Evolutionary conservation across 2,888 invertebrate species (phyloP), one percentile per base, ranked within the genome.

Genomic region (Drosophila meridiana): DNA sequence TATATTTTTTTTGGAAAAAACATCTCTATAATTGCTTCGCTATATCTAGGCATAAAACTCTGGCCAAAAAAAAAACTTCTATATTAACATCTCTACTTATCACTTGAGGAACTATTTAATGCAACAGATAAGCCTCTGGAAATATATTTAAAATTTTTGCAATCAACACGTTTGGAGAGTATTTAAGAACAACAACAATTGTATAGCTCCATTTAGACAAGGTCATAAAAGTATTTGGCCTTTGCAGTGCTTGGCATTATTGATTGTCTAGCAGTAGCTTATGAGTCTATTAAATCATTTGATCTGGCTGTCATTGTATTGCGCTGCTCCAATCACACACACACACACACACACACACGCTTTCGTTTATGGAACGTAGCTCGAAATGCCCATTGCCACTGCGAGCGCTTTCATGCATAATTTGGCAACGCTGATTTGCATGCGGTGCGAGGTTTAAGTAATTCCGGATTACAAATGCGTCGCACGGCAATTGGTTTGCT

Each of bases 391-490:
- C 79, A 77, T 66, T 78, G 80, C 71, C 72, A 71, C 34, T 72
- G 59, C 34, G 55, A 63, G 58, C 56, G 80, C 79, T 70, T 67
- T 65, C 80, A 68, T 80, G 80, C 50, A 76, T 80, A 71, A 68
- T 79, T 75, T 50, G 74, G 50, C 59, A 47, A 59, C 50, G 43
- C 20, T 63, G 63, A 79, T 82, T 79, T 74, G 76, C 82, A 82
- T 79, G 79, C 57, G 56, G 30, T 60, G 20, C 47, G 48, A 57
- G 62, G 14, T 53, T 70, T 69, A n/a, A 59, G 53, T 40, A 38
- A 77, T 34, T 75, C 64, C 80, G 61, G 62, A 75, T 75, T 80
- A 75, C 60, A 67, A 69, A 80, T 80, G 69, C 80, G 36, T 38
- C 13, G 71, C 78, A 72, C 72, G 72, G 62, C 52, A 77, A 62